A percentile compares a stretch with the other conserved stretches of the same genome.
Evolutionary conservation across 2,113 vertebrate species (phyloP).

Genomic region (Mirounga angustirostris): DNA sequence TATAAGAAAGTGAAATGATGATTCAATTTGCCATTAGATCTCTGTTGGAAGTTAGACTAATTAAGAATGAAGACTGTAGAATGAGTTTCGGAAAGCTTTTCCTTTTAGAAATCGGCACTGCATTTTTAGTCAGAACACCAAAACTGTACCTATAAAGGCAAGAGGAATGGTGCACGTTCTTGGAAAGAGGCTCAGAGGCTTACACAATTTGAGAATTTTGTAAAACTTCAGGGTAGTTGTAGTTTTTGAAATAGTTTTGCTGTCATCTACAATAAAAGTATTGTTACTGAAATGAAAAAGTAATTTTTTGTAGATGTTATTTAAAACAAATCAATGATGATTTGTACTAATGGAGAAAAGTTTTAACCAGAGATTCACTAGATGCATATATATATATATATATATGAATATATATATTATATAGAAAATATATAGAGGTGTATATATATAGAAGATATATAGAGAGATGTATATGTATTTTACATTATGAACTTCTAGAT

Average conservation of each 20-base stretch:
- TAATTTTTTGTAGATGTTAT: not conserved
- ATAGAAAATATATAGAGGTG: not conserved
- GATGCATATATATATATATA: not conserved
- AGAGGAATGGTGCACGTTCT: not conserved
- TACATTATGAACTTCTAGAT: not conserved
- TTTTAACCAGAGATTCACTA: not conserved
- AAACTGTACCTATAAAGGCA: not conserved
- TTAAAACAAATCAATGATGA: not conserved
- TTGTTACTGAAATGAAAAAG: not conserved
- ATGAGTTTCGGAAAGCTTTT: not conserved
- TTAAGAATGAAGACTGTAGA: not conserved
- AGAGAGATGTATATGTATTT: not conserved
- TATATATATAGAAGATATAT: not conserved
- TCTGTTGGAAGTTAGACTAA: constrained; percentile 17
- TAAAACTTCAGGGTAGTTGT: not conserved
- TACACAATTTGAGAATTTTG: not conserved
- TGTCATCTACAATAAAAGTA: not conserved
- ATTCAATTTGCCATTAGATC: not conserved
- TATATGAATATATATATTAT: not conserved
- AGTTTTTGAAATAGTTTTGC: not conserved
- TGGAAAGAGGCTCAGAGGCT: not conserved
- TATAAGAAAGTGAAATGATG: not conserved
- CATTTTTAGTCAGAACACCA: not conserved
- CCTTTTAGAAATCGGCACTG: not conserved
- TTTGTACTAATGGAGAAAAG: not conserved